A percentile compares a stretch with the other conserved stretches of the same genome.
Conservation (phyloP, 2,888 invertebrate genomes). For the Leptinotarsa rubiginosa region DNA sequence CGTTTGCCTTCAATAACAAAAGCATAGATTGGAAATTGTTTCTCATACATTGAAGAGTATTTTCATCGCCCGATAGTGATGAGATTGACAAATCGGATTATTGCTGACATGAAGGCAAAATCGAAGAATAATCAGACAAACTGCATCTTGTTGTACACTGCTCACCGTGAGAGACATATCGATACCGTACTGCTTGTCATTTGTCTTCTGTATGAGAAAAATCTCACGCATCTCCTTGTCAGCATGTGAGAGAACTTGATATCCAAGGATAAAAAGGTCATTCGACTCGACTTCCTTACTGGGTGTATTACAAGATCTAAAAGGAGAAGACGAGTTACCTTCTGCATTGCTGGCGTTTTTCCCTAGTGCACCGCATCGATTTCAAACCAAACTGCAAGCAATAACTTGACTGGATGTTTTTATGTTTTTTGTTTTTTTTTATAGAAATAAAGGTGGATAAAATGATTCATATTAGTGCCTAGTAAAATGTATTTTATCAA, state of each 20-base stretch:
- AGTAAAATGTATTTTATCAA: too few relatives aligned
- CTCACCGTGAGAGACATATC: constrained; percentile 3
- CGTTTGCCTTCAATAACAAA: too few relatives aligned
- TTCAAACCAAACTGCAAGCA: background rate
- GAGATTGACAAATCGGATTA: background rate
- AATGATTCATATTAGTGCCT: too few relatives aligned
- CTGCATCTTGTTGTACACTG: background rate
- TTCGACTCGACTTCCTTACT: constrained; percentile 20
- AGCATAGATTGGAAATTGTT: background rate
- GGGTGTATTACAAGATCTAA: constrained; percentile 14
- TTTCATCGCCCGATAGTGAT: too few relatives aligned
- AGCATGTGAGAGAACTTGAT: constrained; percentile 11
- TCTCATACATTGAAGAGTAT: background rate
- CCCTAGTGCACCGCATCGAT: constrained; percentile 1
- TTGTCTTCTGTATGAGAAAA: constrained; percentile 23
- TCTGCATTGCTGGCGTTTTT: constrained; percentile 14
- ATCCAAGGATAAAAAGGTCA: constrained; percentile 9
- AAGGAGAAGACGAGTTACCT: constrained; percentile 10
- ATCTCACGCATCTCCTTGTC: constrained; percentile 26
- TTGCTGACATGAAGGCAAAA: background rate
- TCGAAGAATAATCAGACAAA: background rate
- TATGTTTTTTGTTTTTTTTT: background rate
- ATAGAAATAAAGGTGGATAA: background rate
- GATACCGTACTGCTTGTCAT: constrained; percentile 12
- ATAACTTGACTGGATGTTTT: background rate